Base-by-base conservation (phyloP, 1,140 invertebrate genomes). In the Drosophila paulistorum region DNA sequence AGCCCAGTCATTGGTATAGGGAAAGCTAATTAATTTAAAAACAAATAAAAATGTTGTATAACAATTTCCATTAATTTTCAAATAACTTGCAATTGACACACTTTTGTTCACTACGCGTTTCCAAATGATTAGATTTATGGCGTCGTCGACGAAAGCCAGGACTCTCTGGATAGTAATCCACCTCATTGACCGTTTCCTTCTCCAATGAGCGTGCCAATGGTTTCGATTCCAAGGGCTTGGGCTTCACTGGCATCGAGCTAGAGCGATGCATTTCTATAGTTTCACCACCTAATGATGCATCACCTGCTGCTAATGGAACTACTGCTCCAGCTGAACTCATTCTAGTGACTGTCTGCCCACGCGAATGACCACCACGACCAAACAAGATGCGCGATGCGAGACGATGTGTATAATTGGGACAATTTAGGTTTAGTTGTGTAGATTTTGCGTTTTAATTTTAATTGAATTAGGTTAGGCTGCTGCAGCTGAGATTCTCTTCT, bases 371-470 rank as follows among this genome's bases (percentile, higher is more conserved):
- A 48, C 45, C 14, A 48, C 11, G 5, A 30, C 30, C 30, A 30
- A 30, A 2, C 4, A n/a, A 45, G 42, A 51, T 45, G n/a, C 14
- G 45, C 10, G 45, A 51, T 45, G n/a, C 14, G 45, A 23, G 45
- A 51, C 17, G 57, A 37, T 59, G 17, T 59, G 30, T 30, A 59
- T 59, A 59, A 59, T 72, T 68, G 83, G 68, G 77, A 68, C 83
- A 87, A 86, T 86, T 85, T 79, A 66, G 74, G 74, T 86, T 75
- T 64, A 57, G 67, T 68, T 48, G 71, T 68, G 74, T 85, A 86
- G 78, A 86, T 87, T 51, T 76, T 86, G 73, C 84, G 84, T 83
- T 87, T 87, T 83, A 87, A 87, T 83, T 87, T 87, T 83, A 87
- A 87, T 87, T 87, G 77, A 87, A 87, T 87, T 87, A 90, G 67